Conservation (phyloP, 2,113 vertebrate genomes). For the Oxyura jamaicensis region DNA sequence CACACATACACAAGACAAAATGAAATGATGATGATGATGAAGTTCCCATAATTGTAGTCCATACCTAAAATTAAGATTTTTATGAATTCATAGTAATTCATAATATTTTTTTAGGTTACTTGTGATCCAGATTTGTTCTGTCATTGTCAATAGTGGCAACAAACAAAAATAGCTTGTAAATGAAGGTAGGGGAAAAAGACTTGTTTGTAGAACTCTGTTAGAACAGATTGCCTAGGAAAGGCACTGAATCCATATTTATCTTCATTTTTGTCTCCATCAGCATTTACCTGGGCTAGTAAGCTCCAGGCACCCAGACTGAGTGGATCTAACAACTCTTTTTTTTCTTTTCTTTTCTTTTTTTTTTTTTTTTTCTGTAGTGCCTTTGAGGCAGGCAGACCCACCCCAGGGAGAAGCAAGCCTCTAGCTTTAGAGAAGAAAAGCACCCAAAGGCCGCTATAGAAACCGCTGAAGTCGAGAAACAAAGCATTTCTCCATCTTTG, state of each 20-base stretch:
- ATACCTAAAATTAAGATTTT: not conserved
- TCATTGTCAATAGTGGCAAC: not conserved
- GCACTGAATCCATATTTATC: not conserved
- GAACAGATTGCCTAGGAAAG: not conserved
- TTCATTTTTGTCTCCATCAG: not conserved
- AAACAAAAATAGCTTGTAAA: not conserved
- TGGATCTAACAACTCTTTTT: not conserved
- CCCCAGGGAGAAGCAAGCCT: not conserved
- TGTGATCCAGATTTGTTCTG: not conserved
- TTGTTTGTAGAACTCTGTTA: not conserved
- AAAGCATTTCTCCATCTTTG: not conserved
- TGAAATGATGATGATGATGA: not conserved
- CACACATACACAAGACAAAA: not conserved
- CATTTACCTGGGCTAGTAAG: not conserved
- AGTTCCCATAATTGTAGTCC: not conserved
- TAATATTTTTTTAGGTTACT: not conserved
- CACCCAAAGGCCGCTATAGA: not conserved
- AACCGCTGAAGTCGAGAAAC: not conserved
- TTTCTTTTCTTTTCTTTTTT: not conserved
- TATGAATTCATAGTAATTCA: not conserved
- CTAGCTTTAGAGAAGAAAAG: not conserved
- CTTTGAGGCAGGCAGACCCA: not conserved
- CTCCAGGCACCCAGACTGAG: not conserved
- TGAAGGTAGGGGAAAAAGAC: not conserved
- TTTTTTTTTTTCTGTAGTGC: not conserved